Percentiles rank a stretch among this genome's conserved stretches.
phyloP scores from a whole-genome alignment of 2,113 vertebrate species.

The Melanerpes formicivorus region DNA sequence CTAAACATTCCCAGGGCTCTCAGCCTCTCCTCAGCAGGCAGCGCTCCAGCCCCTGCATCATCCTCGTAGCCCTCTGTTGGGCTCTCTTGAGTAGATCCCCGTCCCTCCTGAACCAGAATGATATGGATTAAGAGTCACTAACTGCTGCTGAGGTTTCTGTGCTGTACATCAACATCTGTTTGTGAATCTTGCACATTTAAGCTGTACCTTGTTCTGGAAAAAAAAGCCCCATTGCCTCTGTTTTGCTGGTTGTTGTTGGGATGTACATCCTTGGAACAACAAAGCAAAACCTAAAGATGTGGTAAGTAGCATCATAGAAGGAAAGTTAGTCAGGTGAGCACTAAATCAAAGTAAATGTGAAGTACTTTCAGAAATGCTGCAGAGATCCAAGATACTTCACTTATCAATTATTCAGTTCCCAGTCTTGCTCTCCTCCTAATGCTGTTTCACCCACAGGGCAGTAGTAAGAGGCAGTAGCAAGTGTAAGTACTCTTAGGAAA shows the following conservation, averaged over 20 bases:
- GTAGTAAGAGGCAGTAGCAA: not conserved
- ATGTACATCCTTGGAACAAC: not conserved
- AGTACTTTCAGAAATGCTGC: not conserved
- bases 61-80: too few relatives aligned
- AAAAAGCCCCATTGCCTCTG: not conserved
- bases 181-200: not conserved
- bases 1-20: too few relatives aligned
- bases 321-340: not conserved
- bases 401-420: not conserved
- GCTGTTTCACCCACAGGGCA: not conserved
- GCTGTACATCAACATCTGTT: not conserved
- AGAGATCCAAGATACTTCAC: not conserved
- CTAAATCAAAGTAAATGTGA: not conserved
- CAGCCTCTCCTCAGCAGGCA: too few relatives aligned
- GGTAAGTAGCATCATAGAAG: not conserved
- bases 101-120: too few relatives aligned
- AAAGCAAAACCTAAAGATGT: not conserved
- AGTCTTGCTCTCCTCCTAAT: not conserved
- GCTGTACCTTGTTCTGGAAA: not conserved
- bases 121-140: not conserved
- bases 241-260: not conserved
- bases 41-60: too few relatives aligned
- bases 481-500: fast-evolving
- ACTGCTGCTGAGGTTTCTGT: not conserved
- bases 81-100: too few relatives aligned